These are phyloP conservation scores for Calephelis virginiensis DNA, from an alignment of 1,140 invertebrate species.

Conservation along the genomic window DNA sequence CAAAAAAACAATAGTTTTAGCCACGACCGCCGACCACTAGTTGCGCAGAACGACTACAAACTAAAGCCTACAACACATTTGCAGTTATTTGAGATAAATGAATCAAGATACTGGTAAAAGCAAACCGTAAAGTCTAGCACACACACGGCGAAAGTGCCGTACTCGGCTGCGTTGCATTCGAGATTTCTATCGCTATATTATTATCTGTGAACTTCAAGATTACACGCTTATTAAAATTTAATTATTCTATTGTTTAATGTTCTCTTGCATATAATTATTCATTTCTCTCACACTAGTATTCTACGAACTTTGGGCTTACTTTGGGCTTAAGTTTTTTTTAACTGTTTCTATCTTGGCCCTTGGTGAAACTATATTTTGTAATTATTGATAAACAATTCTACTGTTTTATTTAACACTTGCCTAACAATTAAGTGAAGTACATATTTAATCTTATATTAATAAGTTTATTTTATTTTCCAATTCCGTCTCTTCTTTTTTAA, in stretches of 20 bases:
- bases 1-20: constrained; percentile 11
- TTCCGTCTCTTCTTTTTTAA: too few relatives aligned
- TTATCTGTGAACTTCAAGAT: not conserved
- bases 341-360: too few relatives aligned
- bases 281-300: too few relatives aligned
- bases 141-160: constrained; percentile 34
- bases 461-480: too few relatives aligned
- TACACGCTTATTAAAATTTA: not conserved
- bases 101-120: constrained; percentile 68
- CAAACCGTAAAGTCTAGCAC: constrained; percentile 37
- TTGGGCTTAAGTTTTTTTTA: too few relatives aligned
- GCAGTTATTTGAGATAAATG: constrained; percentile 53
- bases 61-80: constrained; percentile 27
- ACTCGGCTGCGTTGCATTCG: constrained; percentile 13
- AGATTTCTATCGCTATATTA: constrained; percentile 20
- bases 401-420: too few relatives aligned
- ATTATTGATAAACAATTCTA: too few relatives aligned
- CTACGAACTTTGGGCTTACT: too few relatives aligned
- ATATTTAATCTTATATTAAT: too few relatives aligned
- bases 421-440: too few relatives aligned
- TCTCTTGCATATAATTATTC: too few relatives aligned
- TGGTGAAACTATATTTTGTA: too few relatives aligned
- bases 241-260: not conserved
- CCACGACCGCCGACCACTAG: constrained; percentile 46
- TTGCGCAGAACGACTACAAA: constrained; percentile 46